Conservation (phyloP, 2,113 vertebrate genomes). For the Corythoichthys intestinalis region DNA sequence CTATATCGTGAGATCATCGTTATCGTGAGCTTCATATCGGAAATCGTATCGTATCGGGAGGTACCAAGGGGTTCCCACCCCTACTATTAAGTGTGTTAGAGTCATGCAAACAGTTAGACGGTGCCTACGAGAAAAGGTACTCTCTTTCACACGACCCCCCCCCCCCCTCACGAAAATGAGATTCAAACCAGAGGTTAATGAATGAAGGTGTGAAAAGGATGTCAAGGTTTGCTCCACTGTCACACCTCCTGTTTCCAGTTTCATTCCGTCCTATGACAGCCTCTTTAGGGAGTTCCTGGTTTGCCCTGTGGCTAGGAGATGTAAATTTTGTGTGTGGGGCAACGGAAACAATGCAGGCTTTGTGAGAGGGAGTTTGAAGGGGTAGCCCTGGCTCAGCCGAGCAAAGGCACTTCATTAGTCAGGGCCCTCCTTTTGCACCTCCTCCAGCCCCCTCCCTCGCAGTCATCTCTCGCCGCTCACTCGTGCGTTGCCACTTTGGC, state of each 20-base stretch:
- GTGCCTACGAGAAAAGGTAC: no score
- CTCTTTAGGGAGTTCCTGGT: conserved; percentile 34
- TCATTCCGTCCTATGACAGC: conserved; percentile 24
- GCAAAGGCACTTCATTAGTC: conserved; percentile 68
- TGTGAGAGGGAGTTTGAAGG: conserved; percentile 47
- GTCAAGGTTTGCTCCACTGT: not conserved
- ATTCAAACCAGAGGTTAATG: no score
- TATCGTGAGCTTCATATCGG: no score
- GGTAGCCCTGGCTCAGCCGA: conserved; percentile 37
- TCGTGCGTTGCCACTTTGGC: conserved; percentile 29
- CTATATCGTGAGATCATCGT: no score
- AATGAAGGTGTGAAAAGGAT: no score
- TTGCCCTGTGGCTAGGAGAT: conserved; percentile 13
- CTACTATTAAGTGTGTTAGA: no score
- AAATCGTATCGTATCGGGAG: no score
- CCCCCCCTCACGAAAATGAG: no score
- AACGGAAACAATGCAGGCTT: conserved; percentile 64
- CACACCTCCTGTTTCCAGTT: conserved; percentile 2
- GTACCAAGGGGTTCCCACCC: no score
- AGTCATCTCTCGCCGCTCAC: conserved; percentile 35
- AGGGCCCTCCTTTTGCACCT: conserved; percentile 52
- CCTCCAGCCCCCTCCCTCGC: conserved; percentile 34
- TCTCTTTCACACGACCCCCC: no score
- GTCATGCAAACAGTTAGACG: no score
- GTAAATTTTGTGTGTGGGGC: conserved; percentile 11